Evolutionary conservation across 2,888 invertebrate species (phyloP).

Genomic region (Patella ulyssiponensis): DNA sequence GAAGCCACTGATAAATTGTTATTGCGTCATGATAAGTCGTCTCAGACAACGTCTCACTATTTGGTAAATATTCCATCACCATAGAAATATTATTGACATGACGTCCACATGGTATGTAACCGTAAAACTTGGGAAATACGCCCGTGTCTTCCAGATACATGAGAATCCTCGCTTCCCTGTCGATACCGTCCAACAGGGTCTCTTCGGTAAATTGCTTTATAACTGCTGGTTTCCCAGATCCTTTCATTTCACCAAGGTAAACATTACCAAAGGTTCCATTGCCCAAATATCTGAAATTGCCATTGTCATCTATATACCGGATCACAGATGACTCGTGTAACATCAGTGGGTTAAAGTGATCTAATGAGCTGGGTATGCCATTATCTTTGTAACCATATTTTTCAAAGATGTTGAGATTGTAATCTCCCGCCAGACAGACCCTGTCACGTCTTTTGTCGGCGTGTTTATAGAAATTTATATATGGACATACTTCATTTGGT

Average conservation of each 20-base stretch:
- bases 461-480: too few relatives aligned
- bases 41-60: not conserved
- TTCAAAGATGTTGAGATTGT: not conserved
- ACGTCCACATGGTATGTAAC: not conserved
- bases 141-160: conserved; percentile 12
- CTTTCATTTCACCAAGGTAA: conserved; percentile 16
- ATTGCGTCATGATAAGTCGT: not conserved
- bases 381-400: conserved; percentile 13
- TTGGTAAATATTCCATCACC: not conserved
- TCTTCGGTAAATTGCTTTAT: conserved; percentile 2
- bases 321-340: conserved; percentile 14
- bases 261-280: conserved; percentile 15
- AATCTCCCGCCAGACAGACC: not conserved
- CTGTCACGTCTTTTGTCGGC: too few relatives aligned
- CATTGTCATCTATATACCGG: conserved; percentile 14
- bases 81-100: not conserved
- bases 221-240: not conserved
- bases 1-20: not conserved
- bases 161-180: not conserved
- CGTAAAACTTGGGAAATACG: not conserved
- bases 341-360: not conserved
- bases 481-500: too few relatives aligned
- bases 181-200: not conserved
- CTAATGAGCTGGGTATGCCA: conserved; percentile 3
- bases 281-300: conserved; percentile 3